Conservation (phyloP, 2,888 invertebrate species). For the Portevinia maculata region DNA sequence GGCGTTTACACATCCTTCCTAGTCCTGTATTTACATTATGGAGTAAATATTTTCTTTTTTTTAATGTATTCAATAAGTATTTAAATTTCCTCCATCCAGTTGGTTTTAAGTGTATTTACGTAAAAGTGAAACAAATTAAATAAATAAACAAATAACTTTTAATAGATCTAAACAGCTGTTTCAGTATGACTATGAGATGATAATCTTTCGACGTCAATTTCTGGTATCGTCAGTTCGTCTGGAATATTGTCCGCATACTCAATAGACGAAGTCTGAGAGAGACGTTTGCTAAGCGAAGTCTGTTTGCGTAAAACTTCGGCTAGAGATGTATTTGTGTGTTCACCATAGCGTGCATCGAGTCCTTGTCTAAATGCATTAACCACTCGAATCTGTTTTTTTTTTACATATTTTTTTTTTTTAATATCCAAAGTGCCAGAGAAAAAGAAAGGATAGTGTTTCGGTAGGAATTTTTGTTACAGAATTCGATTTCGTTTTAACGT, state of each 20-base stretch:
- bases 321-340: slow-evolving; percentile 95
- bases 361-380: slow-evolving; percentile 99
- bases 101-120: no score
- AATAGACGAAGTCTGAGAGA: slow-evolving; percentile 95
- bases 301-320: slow-evolving; percentile 97
- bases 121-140: slow-evolving; percentile 38
- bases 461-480: slow-evolving; percentile 32
- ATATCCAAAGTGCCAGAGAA: slow-evolving; percentile 65
- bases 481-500: slow-evolving; percentile 12
- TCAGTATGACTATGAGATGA: slow-evolving; percentile 97
- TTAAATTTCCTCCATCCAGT: slow-evolving; percentile 1
- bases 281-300: slow-evolving; percentile 95
- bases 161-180: slow-evolving; percentile 90
- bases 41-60: slow-evolving; percentile 44
- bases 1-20: neutral
- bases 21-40: slow-evolving; percentile 40
- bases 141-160: slow-evolving; percentile 61
- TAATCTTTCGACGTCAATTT: slow-evolving; percentile 95
- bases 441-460: slow-evolving; percentile 49
- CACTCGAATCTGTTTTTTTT: slow-evolving; percentile 96
- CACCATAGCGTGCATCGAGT: slow-evolving; percentile 96
- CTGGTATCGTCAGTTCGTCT: slow-evolving; percentile 94
- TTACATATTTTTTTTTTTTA: slow-evolving; percentile 37
- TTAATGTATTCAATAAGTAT: slow-evolving; percentile 1
- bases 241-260: slow-evolving; percentile 95